Percentiles rank a stretch among this genome's conserved stretches.
Evolutionary conservation across 2,888 invertebrate genomes (phyloP).

Genomic region (Cheilosia soror): DNA sequence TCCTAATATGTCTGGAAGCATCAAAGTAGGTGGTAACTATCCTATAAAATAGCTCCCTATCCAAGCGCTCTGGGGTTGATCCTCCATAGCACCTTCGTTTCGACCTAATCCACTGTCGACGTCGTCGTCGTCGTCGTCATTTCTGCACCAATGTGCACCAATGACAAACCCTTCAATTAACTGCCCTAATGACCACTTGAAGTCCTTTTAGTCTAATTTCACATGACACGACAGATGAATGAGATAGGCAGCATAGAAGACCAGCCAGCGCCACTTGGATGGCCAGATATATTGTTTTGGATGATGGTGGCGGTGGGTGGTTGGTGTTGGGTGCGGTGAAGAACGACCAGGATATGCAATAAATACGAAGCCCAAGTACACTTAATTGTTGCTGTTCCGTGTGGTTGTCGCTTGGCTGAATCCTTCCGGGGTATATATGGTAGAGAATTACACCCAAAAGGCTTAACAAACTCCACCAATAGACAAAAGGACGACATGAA

Average conservation of each 20-base stretch:
- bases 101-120: conserved; percentile 43
- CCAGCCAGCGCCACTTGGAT: background rate
- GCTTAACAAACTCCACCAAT: conserved; percentile 51
- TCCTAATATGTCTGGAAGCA: conserved; percentile 7
- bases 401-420: conserved; percentile 64
- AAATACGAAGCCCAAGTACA: conserved; percentile 67
- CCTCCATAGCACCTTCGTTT: background rate
- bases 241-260: conserved; percentile 44
- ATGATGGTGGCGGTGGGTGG: background rate
- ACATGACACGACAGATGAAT: conserved; percentile 68
- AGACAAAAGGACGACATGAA: conserved; percentile 56
- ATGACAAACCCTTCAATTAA: conserved; percentile 73
- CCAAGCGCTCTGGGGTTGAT: conserved; percentile 19
- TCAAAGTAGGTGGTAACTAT: conserved; percentile 66
- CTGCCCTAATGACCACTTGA: conserved; percentile 74
- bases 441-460: conserved; percentile 63
- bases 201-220: conserved; percentile 72
- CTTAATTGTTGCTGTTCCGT: conserved; percentile 71
- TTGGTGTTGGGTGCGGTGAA: conserved; percentile 14
- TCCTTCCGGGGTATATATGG: conserved; percentile 21
- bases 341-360: conserved; percentile 63
- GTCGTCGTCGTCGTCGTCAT: conserved; percentile 17
- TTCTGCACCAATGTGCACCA: conserved; percentile 63
- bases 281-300: background rate
- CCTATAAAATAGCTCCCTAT: conserved; percentile 60